phyloP scores from a whole-genome alignment of 2,888 invertebrate genomes.

The Macaria liturata region DNA sequence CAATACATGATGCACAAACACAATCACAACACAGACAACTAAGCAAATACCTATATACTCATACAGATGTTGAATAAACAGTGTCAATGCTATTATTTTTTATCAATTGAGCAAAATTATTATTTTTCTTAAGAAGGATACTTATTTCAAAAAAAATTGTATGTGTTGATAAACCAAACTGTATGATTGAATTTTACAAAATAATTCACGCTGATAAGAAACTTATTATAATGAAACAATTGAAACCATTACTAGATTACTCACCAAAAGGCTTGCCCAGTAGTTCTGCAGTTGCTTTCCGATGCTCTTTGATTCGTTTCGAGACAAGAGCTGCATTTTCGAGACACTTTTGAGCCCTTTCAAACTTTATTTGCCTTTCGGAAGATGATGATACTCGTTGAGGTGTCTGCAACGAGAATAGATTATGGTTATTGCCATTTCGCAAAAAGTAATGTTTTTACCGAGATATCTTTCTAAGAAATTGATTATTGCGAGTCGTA shows the following conservation, averaged over 20 bases:
- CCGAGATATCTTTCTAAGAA: neutral
- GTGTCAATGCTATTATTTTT: no score
- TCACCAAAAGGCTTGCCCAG: constrained; percentile 74
- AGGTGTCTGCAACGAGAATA: constrained; percentile 42
- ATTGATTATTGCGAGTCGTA: constrained; percentile 10
- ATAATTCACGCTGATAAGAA: no score
- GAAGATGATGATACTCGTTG: constrained; percentile 60
- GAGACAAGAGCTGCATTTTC: constrained; percentile 80
- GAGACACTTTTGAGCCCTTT: constrained; percentile 75
- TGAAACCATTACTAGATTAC: constrained; percentile 6
- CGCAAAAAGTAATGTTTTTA: neutral
- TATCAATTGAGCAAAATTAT: no score
- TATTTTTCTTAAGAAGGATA: no score
- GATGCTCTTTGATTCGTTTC: constrained; percentile 75
- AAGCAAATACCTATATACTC: no score
- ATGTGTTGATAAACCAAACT: no score
- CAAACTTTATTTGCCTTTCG: constrained; percentile 74
- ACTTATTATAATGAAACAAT: no score
- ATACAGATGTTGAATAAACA: no score
- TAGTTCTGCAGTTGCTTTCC: constrained; percentile 77
- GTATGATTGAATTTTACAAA: no score
- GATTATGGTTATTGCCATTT: neutral
- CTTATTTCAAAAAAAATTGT: no score
- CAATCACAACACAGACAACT: no score
- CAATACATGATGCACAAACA: no score